Conservation (phyloP, 2,113 vertebrate species). For the Pleuronectes platessa region DNA sequence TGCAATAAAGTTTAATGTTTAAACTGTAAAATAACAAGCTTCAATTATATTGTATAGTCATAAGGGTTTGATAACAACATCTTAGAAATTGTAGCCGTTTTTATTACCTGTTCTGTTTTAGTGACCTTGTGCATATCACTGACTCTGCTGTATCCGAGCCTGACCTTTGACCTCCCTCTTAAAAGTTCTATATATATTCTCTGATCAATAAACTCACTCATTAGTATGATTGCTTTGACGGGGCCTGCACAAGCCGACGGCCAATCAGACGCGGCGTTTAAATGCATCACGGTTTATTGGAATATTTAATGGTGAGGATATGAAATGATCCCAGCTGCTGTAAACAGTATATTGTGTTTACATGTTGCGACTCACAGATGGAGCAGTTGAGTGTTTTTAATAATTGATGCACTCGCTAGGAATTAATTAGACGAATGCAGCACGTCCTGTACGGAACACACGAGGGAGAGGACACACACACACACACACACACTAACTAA, state of each 20-base stretch:
- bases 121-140: neutral
- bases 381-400: slow-evolving; percentile 53
- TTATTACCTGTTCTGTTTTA: too few species aligned
- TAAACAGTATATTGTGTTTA: slow-evolving; percentile 37
- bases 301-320: slow-evolving; percentile 26
- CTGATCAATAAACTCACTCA: slow-evolving; percentile 28
- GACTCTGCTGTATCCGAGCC: neutral
- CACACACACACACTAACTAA: neutral
- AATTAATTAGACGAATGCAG: slow-evolving; percentile 55
- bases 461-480: slow-evolving; percentile 4
- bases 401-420: slow-evolving; percentile 48
- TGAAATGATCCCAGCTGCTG: slow-evolving; percentile 31
- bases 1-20: too few species aligned
- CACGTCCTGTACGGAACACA: slow-evolving; percentile 14
- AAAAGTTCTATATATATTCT: slow-evolving; percentile 2
- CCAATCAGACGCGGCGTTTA: neutral
- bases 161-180: slow-evolving; percentile 34
- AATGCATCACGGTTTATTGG: neutral
- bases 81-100: too few species aligned
- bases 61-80: too few species aligned
- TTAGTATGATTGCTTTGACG: slow-evolving; percentile 14
- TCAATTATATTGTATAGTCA: too few species aligned
- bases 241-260: too few species aligned
- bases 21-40: too few species aligned
- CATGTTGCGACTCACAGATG: slow-evolving; percentile 49